phyloP scores from a whole-genome alignment of 2,113 vertebrate genomes.

The Halcyon malimbica region DNA sequence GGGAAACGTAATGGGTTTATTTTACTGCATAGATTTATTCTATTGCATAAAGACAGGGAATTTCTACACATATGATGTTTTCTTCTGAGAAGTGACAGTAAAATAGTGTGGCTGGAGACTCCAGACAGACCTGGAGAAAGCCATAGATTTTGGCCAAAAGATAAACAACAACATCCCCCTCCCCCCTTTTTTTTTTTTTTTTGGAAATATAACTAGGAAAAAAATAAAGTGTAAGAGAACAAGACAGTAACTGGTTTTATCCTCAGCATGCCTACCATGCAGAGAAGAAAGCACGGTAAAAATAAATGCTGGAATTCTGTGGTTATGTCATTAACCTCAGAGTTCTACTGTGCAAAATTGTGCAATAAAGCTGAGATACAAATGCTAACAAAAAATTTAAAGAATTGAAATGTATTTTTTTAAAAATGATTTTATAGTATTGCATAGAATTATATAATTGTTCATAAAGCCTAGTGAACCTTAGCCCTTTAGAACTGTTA shows the following conservation, averaged over 20 bases:
- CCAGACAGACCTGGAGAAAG: neutral
- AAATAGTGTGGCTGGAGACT: neutral
- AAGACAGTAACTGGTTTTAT: neutral
- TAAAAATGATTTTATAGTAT: neutral
- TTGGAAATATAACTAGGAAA: neutral
- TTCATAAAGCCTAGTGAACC: neutral
- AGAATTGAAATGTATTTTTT: neutral
- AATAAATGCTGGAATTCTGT: neutral
- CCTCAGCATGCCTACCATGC: accelerated
- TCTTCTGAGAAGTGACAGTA: neutral
- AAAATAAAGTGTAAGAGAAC: neutral
- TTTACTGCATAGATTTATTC: neutral
- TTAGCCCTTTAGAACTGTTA: neutral
- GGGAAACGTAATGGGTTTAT: neutral
- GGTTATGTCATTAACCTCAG: neutral
- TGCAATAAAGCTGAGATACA: neutral
- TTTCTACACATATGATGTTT: neutral
- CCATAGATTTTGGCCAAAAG: neutral
- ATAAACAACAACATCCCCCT: neutral
- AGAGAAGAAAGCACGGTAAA: neutral
- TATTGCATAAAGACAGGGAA: neutral
- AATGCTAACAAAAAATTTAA: neutral
- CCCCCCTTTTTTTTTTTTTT: neutral
- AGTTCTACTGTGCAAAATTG: neutral
- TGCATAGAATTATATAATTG: neutral